phyloP scores from a whole-genome alignment of 1,140 invertebrate genomes.

The Bombus huntii region DNA sequence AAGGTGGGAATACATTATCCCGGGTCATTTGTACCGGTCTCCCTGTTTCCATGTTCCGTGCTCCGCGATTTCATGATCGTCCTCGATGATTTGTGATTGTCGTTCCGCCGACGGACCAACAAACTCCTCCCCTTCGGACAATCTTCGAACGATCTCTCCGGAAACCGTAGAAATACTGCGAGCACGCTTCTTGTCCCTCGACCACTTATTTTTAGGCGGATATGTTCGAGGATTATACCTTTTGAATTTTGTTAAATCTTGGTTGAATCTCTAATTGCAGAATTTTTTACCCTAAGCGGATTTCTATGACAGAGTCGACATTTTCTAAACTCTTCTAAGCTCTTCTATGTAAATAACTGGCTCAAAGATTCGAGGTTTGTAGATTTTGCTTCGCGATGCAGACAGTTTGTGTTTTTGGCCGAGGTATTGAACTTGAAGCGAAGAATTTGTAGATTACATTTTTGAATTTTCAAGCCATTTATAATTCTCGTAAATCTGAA shows the following conservation, averaged over 20 bases:
- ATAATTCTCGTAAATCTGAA: no score
- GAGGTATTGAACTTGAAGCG: no score
- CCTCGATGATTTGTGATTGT: constrained; percentile 43
- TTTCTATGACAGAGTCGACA: neutral
- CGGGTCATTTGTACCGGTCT: constrained; percentile 71
- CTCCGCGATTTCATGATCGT: constrained; percentile 25
- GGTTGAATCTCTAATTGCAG: neutral
- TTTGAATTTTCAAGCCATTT: no score
- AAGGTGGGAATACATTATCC: constrained; percentile 76
- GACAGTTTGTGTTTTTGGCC: no score
- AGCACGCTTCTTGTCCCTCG: neutral
- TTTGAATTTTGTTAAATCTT: no score
- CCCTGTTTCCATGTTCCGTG: constrained; percentile 66
- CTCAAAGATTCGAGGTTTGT: no score
- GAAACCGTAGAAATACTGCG: neutral
- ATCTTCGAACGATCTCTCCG: neutral
- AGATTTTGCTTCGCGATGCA: no score
- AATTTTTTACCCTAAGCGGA: no score
- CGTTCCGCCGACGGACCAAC: constrained; percentile 9
- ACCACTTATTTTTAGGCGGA: neutral
- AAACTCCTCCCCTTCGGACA: neutral
- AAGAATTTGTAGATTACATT: no score
- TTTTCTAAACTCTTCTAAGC: no score
- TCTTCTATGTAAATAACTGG: no score
- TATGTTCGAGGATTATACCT: neutral